Base-by-base conservation (phyloP, 2,888 invertebrate species). In the Aproaerema taeniolella region DNA sequence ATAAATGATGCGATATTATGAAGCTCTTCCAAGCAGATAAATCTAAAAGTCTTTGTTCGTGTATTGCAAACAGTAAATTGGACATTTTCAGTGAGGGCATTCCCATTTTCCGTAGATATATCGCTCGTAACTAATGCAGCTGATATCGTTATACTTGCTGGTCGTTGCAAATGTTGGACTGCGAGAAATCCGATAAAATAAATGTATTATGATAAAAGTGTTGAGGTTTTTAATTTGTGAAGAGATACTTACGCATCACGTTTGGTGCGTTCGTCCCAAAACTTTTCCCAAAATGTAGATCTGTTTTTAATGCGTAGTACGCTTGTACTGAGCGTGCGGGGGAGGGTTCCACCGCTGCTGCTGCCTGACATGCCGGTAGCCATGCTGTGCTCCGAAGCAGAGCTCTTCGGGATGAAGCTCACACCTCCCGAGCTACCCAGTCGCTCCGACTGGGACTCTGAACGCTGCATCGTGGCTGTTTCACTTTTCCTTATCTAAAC, bases 251-350 rank as follows among this genome's bases (percentile, higher is more conserved):
- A 92, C 92, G 88, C 90, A 69, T 91, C 91, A 52, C 91, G 85
- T 50, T 89, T 89, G 45, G 88, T 89, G 54, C 90, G 88, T 53
- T 92, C 90, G 56, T 91, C 90, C 90, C 91, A 92, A 79, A 93
- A 93, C 76, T 94, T 93, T 66, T 94, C 93, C 95, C 95, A 95
- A 75, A 95, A 95, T 32, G 92, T 90, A 46, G 92, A 91, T 57
- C 94, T 88, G 70, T 92, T 90, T 63, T 93, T 92, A 65, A 93
- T 91, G 58, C 94, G 88, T 37, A 95, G 89, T 26, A 93, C 94
- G 56, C 93, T 93, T 46, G 95, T 94, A 71, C 93, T 93, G 48
- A 92, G 88, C 8, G 93, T 93, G 46, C 93, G 86, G 2, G 92
- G 92, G 47, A 92, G 80, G 40, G 89, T 88, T 43, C 82, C 71